A percentile compares a stretch with the other conserved stretches of the same genome.
phyloP scores from a whole-genome alignment of 2,888 invertebrate genomes.

The Agonopterix arenella region DNA sequence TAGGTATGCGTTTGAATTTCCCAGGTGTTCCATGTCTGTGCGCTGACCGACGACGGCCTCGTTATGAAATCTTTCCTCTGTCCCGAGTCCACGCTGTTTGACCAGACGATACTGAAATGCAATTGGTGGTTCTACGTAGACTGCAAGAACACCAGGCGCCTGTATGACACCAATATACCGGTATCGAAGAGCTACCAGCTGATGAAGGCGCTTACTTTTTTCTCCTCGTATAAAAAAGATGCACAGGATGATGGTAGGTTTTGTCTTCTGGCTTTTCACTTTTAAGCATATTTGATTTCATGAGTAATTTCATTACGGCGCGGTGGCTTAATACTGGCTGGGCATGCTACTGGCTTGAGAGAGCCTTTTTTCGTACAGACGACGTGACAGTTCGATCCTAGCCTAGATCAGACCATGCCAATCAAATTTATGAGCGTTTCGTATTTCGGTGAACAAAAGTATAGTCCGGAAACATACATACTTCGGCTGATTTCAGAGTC shows the following conservation, averaged over 20 bases:
- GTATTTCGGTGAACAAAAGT: no score
- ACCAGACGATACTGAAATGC: conserved; percentile 93
- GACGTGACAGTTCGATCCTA: no score
- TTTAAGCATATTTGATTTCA: no score
- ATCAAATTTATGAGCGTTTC: no score
- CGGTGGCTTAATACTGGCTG: no score
- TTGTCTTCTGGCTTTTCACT: no score
- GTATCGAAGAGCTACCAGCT: conserved; percentile 94
- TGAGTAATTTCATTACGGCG: no score
- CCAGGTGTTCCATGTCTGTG: conserved; percentile 94
- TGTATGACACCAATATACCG: conserved; percentile 93
- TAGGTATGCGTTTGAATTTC: conserved; percentile 16
- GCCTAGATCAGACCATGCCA: no score
- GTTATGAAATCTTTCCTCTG: conserved; percentile 95
- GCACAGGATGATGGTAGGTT: conserved; percentile 50
- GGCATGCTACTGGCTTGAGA: no score
- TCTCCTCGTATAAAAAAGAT: conserved; percentile 88
- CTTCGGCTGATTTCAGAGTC: no score
- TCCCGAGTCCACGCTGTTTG: conserved; percentile 93
- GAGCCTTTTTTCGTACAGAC: no score
- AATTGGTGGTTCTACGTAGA: conserved; percentile 98
- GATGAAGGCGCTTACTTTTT: conserved; percentile 93
- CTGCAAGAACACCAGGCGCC: conserved; percentile 86
- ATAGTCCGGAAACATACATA: no score
- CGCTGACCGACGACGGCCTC: conserved; percentile 90